Percentiles rank a stretch among this genome's conserved stretches.
Evolutionary conservation across 2,888 invertebrate species (phyloP).

Genomic region (Tipula vernalis): DNA sequence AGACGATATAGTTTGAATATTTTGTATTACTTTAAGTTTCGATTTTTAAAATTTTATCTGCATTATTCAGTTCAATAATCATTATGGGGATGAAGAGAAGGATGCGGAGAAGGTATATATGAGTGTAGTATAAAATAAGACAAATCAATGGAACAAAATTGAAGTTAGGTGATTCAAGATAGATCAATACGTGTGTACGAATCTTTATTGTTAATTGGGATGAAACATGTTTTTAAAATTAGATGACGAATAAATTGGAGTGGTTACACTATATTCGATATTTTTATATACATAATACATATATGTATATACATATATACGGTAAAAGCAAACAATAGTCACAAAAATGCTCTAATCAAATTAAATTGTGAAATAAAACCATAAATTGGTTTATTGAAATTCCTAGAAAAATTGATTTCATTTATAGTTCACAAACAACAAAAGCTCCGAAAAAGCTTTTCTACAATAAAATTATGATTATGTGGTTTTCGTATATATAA

Average conservation of each 20-base stretch:
- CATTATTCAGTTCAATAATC: background rate
- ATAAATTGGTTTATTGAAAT: background rate
- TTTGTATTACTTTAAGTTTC: background rate
- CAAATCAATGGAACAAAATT: background rate
- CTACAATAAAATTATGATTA: background rate
- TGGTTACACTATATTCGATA: background rate
- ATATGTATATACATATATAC: background rate
- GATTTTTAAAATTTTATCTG: background rate
- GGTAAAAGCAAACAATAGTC: background rate
- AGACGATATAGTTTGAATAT: slow-evolving; percentile 4
- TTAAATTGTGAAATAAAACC: background rate
- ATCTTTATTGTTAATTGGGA: background rate
- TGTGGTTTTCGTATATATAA: background rate
- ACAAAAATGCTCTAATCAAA: background rate
- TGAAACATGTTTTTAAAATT: background rate
- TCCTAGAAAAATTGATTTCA: background rate
- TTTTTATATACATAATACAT: background rate
- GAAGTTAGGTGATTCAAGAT: background rate
- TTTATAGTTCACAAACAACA: background rate
- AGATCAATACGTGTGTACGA: background rate
- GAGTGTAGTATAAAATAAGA: background rate
- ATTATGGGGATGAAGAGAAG: background rate
- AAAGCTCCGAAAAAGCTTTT: background rate
- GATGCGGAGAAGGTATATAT: background rate
- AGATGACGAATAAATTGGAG: background rate